Evolutionary conservation across 2,113 vertebrate genomes (phyloP).

Genomic region (Gallinago undulata): DNA sequence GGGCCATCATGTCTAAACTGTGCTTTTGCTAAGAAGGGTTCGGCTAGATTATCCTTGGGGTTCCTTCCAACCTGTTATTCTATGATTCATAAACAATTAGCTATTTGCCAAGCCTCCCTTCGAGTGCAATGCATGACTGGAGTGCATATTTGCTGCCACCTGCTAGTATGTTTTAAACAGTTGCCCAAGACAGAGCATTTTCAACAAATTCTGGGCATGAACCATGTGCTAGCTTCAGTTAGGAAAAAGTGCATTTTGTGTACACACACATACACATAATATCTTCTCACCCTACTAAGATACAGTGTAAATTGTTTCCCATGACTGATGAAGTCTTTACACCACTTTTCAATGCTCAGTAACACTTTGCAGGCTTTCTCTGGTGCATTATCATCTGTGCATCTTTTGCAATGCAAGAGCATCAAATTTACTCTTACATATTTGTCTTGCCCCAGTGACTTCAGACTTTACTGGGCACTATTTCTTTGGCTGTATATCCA

Average conservation of each 20-base stretch:
- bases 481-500: background rate
- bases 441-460: background rate
- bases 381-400: background rate
- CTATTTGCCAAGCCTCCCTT: background rate
- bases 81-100: background rate
- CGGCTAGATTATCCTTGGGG: background rate
- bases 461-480: background rate
- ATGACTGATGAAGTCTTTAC: background rate
- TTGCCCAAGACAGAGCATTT: background rate
- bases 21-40: background rate
- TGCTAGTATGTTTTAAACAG: background rate
- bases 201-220: background rate
- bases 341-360: background rate
- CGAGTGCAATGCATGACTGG: background rate
- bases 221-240: background rate
- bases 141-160: background rate
- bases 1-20: background rate
- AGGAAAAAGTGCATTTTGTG: background rate
- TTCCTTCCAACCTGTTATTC: background rate
- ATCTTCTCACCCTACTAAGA: background rate
- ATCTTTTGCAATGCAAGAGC: background rate
- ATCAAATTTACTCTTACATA: background rate
- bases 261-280: rapidly evolving
- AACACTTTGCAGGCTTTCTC: background rate
- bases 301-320: background rate